Base-by-base conservation (phyloP, 2,797 vertebrate species). In the Leptatherina wallacei region DNA sequence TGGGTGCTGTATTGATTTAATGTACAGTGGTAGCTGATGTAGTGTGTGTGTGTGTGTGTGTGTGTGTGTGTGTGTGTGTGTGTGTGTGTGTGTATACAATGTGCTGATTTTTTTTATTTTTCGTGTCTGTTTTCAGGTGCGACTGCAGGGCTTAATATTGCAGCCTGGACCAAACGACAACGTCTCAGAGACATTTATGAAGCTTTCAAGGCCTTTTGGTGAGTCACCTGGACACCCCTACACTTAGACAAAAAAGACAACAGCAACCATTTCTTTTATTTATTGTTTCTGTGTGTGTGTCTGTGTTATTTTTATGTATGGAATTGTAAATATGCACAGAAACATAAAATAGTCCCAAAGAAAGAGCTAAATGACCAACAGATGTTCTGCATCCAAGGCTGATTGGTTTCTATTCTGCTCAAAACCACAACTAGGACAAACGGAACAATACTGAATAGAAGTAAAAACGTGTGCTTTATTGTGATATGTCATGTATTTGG, bases 131-230 rank as follows among this genome's bases (percentile, higher is more conserved):
- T 27, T 47, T 64, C 69, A 90, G 88, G 87, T 88, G 67, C 75
- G 12, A 86, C 86, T 86, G 76, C 73, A 86, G 81, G 78, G 77
- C 73, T 83, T 78, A 29, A 67, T 20, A 78, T 83, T 81, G 75
- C 72, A 84, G 82, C 83, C 69, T 79, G 82, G 83, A 84, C 82
- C 78, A 86, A 84, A 86, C 44, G 2, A 20, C 38, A 2, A 72
- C 83, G 79, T 91, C 84, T 82, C 80, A 62, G 56, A 71, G 77
- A 92, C 86, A 91, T 95, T 92, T 86, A 92, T 94, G 93, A 94
- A 91, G 89, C 93, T 94, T 94, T 93, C 77, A 85, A 88, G 85
- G 88, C 88, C 89, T 90, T 93, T 94, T 94, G 93, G 94, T 95
- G 88, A 94, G 94, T 88, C 1, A 38, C 22, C 35, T 38, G 0